phyloP scores from a whole-genome alignment of 2,888 invertebrate genomes.

The Chrysolina oricalcia region DNA sequence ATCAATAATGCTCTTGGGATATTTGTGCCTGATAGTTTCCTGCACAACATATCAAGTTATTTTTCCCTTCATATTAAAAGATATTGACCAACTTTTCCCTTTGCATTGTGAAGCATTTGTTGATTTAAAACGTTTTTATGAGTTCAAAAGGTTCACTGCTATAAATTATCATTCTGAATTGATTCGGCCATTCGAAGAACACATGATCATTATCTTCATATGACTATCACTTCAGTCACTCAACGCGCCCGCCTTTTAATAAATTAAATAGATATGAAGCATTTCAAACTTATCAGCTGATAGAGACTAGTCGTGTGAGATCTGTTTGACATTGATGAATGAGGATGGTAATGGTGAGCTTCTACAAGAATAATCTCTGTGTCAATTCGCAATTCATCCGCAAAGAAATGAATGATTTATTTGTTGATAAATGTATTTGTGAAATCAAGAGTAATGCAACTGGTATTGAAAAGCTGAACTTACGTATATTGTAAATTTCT shows the following conservation, averaged over 20 bases:
- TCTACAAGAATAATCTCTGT: not conserved
- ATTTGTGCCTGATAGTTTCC: not conserved
- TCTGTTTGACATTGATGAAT: not conserved
- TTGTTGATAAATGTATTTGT: too few species aligned
- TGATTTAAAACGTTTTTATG: slow-evolving; percentile 36
- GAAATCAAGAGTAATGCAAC: too few species aligned
- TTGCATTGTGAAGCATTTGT: slow-evolving; percentile 6
- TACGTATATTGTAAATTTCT: too few species aligned
- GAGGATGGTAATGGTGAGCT: not conserved
- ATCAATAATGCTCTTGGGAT: too few species aligned
- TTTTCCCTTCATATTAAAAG: not conserved
- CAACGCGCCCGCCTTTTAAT: not conserved
- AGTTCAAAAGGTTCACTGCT: slow-evolving; percentile 26
- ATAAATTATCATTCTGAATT: slow-evolving; percentile 31
- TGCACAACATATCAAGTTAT: not conserved
- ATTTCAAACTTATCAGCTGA: not conserved
- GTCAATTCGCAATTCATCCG: too few species aligned
- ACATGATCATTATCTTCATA: slow-evolving; percentile 11
- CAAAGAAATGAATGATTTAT: too few species aligned
- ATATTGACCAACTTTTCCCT: not conserved
- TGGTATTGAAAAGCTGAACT: too few species aligned
- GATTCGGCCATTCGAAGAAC: slow-evolving; percentile 24
- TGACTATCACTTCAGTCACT: not conserved
- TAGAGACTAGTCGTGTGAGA: not conserved
- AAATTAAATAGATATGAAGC: not conserved